Evolutionary conservation across 2,797 vertebrate genomes (phyloP), one percentile per base, ranked within the genome.

Genomic region (Mycteria americana): DNA sequence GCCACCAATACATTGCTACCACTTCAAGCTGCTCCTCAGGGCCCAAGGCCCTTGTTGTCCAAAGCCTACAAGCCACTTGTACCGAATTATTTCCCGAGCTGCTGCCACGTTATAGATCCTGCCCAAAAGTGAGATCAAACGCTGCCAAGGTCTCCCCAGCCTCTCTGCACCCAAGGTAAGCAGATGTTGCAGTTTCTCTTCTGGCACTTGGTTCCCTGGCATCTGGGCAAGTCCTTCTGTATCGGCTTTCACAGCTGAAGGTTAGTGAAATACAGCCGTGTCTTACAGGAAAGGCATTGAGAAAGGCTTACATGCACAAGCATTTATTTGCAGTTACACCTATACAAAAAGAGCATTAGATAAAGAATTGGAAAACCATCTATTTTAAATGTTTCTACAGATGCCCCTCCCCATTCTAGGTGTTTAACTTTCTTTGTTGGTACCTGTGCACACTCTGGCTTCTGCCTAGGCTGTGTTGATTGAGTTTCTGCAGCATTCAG

Each of bases 311-410:
- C 5, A 18, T 19, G 10, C 8, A 18, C 13, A 6, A 14, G 35
- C 18, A 51, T 64, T 56, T 17, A 18, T 24, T 13, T 48, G 14
- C 43, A 60, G 37, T 14, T 30, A 24, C 13, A 3, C 7, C 4
- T 16, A 22, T 3, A 45, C 5, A 13, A 19, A 62, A 50, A 2
- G 3, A 63, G 7, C 2, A 10, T 46, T 2, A 23, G 19, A 14
- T 21, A 51, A 68, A 35, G 3, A 54, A 39, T 23, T 2, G 30
- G 21, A 35, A 76, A 79, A 23, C 5, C 41, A 8, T 6, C 2
- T 28, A 21, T 74, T 57, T 69, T 2, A 48, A 19, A 9, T 5
- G 0, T 17, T 75, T 46, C 25, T 25, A 1, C 28, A 8, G 17
- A 67, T 23, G 6, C 17, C 8, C 0, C 18, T 83, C 41, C 14